Conservation (phyloP, 2,888 invertebrate species). For the Lasioglossum figueresi region DNA sequence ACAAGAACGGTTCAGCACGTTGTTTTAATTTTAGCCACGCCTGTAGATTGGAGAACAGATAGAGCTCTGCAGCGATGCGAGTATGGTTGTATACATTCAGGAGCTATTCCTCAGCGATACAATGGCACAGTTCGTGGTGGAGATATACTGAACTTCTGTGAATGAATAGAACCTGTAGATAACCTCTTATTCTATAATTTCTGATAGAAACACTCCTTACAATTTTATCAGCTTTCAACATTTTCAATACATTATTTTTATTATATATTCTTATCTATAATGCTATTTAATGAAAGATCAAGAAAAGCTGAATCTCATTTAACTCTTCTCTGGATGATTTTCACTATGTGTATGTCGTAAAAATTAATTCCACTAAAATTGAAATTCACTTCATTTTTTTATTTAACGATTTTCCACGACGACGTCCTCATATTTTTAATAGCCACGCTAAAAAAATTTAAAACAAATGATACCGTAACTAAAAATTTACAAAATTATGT, state of each 20-base stretch:
- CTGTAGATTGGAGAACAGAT: background rate
- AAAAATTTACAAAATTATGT: background rate
- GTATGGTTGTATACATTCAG: slow-evolving; percentile 1
- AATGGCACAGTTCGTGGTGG: background rate
- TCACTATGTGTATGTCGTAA: background rate
- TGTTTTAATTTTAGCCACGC: background rate
- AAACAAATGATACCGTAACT: background rate
- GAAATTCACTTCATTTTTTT: background rate
- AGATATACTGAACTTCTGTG: background rate
- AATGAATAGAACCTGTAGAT: background rate
- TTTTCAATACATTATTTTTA: background rate
- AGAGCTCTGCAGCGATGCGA: background rate
- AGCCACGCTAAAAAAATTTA: background rate
- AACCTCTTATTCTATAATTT: background rate
- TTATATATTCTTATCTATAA: background rate
- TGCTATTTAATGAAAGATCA: background rate
- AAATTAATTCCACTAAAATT: background rate
- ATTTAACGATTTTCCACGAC: too few species aligned
- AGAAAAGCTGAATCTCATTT: background rate
- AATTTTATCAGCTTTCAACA: background rate
- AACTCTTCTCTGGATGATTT: background rate
- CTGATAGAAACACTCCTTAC: background rate
- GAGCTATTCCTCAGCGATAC: background rate
- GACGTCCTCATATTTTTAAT: too few species aligned
- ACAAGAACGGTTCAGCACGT: background rate